phyloP scores from a whole-genome alignment of 2,113 vertebrate genomes.

The Gambusia affinis region DNA sequence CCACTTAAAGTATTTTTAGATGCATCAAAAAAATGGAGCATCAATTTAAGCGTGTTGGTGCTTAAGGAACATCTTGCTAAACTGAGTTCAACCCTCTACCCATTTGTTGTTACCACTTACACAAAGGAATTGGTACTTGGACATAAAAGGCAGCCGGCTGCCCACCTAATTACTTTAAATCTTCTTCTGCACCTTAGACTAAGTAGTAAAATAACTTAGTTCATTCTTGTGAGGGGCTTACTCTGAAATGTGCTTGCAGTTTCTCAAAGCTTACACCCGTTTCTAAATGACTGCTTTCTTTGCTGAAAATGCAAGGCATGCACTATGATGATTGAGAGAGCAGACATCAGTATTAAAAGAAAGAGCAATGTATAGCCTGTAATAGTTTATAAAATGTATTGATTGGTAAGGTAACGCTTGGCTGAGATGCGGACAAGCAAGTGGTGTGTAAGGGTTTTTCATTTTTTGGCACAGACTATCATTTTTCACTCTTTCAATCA shows the following conservation, averaged over 20 bases:
- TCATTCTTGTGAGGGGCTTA: neutral
- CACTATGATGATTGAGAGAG: neutral
- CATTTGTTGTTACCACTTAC: neutral
- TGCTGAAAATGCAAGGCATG: neutral
- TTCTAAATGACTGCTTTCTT: neutral
- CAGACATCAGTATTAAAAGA: neutral
- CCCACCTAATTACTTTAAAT: neutral
- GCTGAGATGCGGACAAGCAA: neutral
- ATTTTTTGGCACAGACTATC: conserved; percentile 14
- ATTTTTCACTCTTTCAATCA: conserved; percentile 27
- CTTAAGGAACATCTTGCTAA: neutral
- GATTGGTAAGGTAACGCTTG: neutral
- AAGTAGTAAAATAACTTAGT: neutral
- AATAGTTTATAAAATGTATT: neutral
- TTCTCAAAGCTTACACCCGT: neutral
- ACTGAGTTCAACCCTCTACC: neutral
- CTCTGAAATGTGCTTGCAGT: neutral
- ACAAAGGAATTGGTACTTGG: neutral
- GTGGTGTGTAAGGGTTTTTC: conserved; percentile 8
- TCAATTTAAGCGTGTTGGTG: neutral
- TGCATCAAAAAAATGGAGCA: neutral
- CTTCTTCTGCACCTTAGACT: neutral
- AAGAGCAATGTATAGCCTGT: neutral
- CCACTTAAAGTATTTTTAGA: neutral
- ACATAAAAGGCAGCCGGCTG: neutral